These are phyloP conservation scores for Anableps anableps DNA, from an alignment of 2,797 vertebrate species.

Conservation along the genomic window DNA sequence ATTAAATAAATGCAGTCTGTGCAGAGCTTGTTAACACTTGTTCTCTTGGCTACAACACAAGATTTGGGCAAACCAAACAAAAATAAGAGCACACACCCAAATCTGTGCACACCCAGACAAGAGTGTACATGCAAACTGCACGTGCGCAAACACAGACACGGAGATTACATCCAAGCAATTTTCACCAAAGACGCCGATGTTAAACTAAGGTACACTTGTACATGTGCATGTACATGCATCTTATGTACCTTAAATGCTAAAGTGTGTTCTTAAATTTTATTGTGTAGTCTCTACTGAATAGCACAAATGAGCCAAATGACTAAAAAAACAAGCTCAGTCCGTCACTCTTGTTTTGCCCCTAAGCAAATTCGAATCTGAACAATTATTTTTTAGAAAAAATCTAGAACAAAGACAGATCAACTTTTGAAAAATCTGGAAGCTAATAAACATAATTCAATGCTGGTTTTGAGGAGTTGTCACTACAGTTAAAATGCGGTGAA, in stretches of 20 bases:
- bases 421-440: background rate
- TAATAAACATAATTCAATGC: background rate
- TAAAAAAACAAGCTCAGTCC: background rate
- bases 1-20: slow-evolving; percentile 79
- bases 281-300: background rate
- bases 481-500: background rate
- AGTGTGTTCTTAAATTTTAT: background rate
- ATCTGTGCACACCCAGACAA: slow-evolving; percentile 35
- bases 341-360: background rate
- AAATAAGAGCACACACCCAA: slow-evolving; percentile 49
- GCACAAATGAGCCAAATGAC: background rate
- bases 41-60: slow-evolving; percentile 68
- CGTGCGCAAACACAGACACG: slow-evolving; percentile 28
- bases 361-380: background rate
- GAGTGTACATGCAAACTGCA: slow-evolving; percentile 15
- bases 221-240: background rate
- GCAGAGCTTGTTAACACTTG: slow-evolving; percentile 81
- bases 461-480: background rate
- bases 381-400: background rate
- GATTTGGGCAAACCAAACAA: slow-evolving; percentile 52
- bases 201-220: background rate
- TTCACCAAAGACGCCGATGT: background rate
- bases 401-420: background rate
- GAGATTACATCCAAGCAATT: slow-evolving; percentile 10
- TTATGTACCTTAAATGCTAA: background rate